A percentile compares a stretch with the other conserved stretches of the same genome.
These are phyloP conservation scores for Oxyura jamaicensis DNA, from an alignment of 2,113 vertebrate species.

Conservation along the genomic window DNA sequence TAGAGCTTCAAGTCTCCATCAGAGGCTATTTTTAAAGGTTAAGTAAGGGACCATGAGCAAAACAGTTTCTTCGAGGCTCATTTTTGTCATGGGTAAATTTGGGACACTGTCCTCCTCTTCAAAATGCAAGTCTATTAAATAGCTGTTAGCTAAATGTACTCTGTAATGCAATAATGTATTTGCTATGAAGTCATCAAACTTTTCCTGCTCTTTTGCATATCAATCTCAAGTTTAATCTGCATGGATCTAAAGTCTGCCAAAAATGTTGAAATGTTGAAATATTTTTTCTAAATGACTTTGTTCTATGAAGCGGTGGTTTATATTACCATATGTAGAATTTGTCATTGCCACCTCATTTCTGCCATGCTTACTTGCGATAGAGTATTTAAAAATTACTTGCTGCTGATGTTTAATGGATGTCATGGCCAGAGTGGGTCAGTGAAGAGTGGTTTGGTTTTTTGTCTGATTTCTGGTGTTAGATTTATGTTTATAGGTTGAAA, in stretches of 20 bases:
- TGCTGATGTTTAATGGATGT: not conserved
- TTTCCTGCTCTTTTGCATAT: not conserved
- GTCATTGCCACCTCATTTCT: slow-evolving; percentile 28
- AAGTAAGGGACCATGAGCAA: not conserved
- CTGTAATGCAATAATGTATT: not conserved
- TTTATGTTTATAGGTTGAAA: not conserved
- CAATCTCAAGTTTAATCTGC: not conserved
- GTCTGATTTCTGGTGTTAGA: not conserved
- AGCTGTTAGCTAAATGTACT: not conserved
- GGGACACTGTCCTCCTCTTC: not conserved
- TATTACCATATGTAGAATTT: not conserved
- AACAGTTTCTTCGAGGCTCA: not conserved
- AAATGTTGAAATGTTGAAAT: not conserved
- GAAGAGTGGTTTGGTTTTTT: not conserved
- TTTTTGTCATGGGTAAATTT: not conserved
- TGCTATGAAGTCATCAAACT: not conserved
- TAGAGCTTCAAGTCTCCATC: not conserved
- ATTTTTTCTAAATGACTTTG: not conserved
- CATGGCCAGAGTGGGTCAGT: not conserved
- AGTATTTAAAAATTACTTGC: not conserved
- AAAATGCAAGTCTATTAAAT: not conserved
- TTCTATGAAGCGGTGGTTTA: not conserved
- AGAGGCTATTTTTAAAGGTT: not conserved
- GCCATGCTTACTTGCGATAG: not conserved
- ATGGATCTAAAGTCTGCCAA: slow-evolving; percentile 11